These are phyloP conservation scores for Ciconia maguari DNA, from an alignment of 2,113 vertebrate species.

Conservation along the genomic window DNA sequence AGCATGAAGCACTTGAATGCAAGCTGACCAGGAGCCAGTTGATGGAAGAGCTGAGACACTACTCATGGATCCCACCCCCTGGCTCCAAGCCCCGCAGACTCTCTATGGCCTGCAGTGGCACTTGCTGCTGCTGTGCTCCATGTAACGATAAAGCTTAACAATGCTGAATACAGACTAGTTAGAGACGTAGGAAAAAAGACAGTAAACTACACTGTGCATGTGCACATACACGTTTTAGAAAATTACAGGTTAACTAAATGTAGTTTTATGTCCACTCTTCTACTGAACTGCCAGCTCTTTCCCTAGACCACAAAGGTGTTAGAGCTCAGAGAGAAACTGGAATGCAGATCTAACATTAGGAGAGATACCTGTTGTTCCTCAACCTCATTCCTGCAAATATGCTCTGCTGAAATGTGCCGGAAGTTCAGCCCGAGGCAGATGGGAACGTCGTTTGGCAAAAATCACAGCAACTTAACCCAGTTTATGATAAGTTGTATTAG, in stretches of 20 bases:
- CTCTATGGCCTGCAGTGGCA: background rate
- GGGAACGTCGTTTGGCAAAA: background rate
- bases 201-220: background rate
- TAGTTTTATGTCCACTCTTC: background rate
- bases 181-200: background rate
- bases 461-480: background rate
- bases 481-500: background rate
- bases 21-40: background rate
- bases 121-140: background rate
- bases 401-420: background rate
- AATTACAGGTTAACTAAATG: background rate
- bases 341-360: background rate
- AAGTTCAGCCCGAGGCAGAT: background rate
- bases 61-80: background rate
- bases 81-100: background rate
- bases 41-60: background rate
- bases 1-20: background rate
- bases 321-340: background rate
- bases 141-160: background rate
- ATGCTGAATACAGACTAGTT: background rate
- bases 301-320: background rate
- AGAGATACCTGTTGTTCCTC: background rate
- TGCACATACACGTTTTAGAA: background rate
- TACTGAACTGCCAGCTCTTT: background rate
- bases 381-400: background rate